Percentiles rank a stretch among this genome's conserved stretches.
These are phyloP conservation scores for Cheilosia variabilis DNA, from an alignment of 2,888 invertebrate genomes.

Conservation along the genomic window DNA sequence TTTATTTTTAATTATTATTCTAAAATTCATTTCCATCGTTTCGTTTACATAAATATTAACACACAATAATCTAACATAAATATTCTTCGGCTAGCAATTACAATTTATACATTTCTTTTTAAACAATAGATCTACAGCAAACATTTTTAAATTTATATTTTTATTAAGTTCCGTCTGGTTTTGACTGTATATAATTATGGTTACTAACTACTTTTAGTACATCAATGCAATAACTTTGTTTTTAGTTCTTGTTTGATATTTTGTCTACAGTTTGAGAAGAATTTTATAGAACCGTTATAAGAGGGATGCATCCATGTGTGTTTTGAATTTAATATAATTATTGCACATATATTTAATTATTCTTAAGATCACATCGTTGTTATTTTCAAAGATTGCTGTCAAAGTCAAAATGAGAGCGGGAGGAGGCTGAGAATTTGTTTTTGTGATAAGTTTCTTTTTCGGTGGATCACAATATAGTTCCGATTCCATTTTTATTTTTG, in stretches of 20 bases:
- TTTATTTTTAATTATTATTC: constrained; percentile 31
- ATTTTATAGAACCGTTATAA: constrained; percentile 11
- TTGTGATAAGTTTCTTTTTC: constrained; percentile 57
- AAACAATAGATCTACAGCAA: constrained; percentile 65
- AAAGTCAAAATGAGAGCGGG: constrained; percentile 32
- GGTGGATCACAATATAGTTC: constrained; percentile 62
- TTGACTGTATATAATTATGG: constrained; percentile 21
- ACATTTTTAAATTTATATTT: constrained; percentile 28
- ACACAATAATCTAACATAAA: constrained; percentile 61
- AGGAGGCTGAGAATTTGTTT: constrained; percentile 18
- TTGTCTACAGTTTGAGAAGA: constrained; percentile 30
- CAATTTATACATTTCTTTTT: constrained; percentile 49
- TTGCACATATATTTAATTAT: constrained; percentile 61
- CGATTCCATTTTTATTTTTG: constrained; percentile 26
- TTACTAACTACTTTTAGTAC: constrained; percentile 71
- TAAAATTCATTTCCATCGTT: constrained; percentile 72
- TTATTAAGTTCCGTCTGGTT: constrained; percentile 31
- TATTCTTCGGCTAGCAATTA: constrained; percentile 64
- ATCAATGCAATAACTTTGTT: constrained; percentile 50
- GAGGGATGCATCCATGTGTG: constrained; percentile 7
- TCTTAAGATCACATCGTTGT: constrained; percentile 65
- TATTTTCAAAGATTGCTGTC: constrained; percentile 51
- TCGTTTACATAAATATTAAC: constrained; percentile 57
- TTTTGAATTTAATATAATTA: constrained; percentile 47
- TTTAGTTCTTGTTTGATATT: constrained; percentile 9